Evolutionary conservation across 2,888 invertebrate species (phyloP).

Genomic region (Plagodis dolabraria): DNA sequence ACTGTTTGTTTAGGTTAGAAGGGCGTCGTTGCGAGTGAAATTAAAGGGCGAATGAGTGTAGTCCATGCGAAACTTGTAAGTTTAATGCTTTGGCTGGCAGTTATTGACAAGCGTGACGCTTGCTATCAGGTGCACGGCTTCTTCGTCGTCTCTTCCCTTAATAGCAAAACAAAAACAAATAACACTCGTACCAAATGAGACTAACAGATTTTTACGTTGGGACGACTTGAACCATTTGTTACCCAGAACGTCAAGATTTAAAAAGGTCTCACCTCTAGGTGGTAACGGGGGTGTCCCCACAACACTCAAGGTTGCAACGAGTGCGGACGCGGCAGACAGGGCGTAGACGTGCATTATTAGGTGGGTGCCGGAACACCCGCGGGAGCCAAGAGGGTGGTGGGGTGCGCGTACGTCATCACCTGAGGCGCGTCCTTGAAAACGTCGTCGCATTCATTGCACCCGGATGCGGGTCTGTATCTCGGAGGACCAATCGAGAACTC

Average conservation of each 20-base stretch:
- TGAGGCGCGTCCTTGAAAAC: conserved; percentile 84
- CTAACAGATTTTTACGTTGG: too few relatives aligned
- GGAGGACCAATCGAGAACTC: conserved; percentile 64
- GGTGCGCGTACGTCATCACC: conserved; percentile 83
- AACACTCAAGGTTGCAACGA: conserved; percentile 81
- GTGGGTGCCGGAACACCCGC: conserved; percentile 82
- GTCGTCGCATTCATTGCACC: conserved; percentile 85
- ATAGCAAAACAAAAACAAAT: too few relatives aligned
- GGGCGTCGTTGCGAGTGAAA: too few relatives aligned
- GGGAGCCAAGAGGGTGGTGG: conserved; percentile 68
- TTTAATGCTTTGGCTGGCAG: too few relatives aligned
- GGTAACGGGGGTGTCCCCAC: conserved; percentile 57
- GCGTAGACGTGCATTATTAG: conserved; percentile 86
- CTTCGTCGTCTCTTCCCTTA: too few relatives aligned
- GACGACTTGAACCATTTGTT: too few relatives aligned
- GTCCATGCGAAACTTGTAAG: too few relatives aligned
- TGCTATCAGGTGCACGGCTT: too few relatives aligned
- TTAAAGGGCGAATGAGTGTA: too few relatives aligned
- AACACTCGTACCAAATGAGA: too few relatives aligned
- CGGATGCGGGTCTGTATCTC: conserved; percentile 79
- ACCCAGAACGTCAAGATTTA: conserved; percentile 16
- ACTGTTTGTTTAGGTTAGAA: too few relatives aligned
- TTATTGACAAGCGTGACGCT: too few relatives aligned
- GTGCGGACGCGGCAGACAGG: conserved; percentile 82
- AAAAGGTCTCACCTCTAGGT: conserved; percentile 30